Conservation (phyloP, 2,113 vertebrate species). For the Glareola pratincola region DNA sequence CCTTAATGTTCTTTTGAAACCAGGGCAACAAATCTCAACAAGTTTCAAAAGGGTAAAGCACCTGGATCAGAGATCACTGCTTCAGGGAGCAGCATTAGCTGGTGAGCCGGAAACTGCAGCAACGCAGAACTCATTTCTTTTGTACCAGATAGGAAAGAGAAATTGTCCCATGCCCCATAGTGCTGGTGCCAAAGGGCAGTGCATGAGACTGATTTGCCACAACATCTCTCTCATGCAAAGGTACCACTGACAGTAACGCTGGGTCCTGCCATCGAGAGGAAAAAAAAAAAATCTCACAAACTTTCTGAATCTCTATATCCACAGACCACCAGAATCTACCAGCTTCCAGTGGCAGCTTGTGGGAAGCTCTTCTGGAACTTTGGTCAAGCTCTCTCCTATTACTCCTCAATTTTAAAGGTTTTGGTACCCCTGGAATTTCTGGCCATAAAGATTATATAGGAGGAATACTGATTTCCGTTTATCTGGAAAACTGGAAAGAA, state of each 20-base stretch:
- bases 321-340: neutral
- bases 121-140: neutral
- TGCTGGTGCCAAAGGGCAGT: neutral
- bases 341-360: neutral
- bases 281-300: neutral
- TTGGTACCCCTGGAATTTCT: neutral
- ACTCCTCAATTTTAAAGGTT: neutral
- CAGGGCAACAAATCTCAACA: neutral
- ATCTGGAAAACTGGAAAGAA: neutral
- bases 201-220: fast-evolving
- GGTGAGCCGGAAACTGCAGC: neutral
- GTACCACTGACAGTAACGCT: neutral
- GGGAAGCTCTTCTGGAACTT: neutral
- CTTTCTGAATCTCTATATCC: neutral
- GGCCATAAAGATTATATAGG: neutral
- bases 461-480: neutral
- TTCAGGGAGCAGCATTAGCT: neutral
- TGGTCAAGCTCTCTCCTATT: neutral
- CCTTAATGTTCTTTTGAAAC: neutral
- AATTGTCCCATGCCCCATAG: neutral
- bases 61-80: neutral
- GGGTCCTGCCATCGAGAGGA: neutral
- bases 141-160: neutral
- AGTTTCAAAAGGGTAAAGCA: neutral
- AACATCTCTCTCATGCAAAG: neutral